These are phyloP conservation scores for Flexamia atlantica DNA, from an alignment of 2,888 invertebrate genomes.

Conservation along the genomic window DNA sequence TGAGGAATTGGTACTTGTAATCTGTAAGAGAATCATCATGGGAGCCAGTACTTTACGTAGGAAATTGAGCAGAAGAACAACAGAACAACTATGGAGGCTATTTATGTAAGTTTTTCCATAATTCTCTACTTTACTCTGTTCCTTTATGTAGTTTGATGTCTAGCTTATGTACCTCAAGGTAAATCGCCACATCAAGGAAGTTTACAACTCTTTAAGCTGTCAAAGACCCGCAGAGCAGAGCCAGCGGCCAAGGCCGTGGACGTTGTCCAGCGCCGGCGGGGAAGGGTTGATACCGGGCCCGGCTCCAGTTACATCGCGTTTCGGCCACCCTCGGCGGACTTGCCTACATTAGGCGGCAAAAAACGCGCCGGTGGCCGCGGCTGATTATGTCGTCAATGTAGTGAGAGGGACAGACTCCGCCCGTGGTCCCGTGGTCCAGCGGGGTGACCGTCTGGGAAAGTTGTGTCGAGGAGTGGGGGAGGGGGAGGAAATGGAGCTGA, in stretches of 20 bases:
- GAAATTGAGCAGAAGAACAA: no score
- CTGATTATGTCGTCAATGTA: constrained; percentile 55
- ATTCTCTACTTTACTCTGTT: no score
- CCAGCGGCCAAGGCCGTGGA: no score
- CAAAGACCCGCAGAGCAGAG: neutral
- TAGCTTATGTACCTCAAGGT: no score
- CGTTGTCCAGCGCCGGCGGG: neutral
- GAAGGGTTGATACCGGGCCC: constrained; percentile 19
- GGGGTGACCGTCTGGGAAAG: neutral
- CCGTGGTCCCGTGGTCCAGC: neutral
- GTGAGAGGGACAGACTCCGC: constrained; percentile 24
- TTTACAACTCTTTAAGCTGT: neutral
- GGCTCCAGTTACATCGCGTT: constrained; percentile 52
- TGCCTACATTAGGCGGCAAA: constrained; percentile 43
- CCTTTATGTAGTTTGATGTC: no score
- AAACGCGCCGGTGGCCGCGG: constrained; percentile 52
- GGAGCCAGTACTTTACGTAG: no score
- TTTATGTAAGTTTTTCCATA: no score
- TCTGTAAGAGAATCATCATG: no score
- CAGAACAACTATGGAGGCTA: no score
- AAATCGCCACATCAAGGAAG: no score
- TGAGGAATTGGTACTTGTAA: no score
- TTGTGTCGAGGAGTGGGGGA: neutral
- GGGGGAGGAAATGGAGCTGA: no score
- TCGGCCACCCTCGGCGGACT: constrained; percentile 54